Evolutionary conservation across 2,113 vertebrate species (phyloP).

Genomic region (western clawed frog (Xenopus tropicalis)): DNA sequence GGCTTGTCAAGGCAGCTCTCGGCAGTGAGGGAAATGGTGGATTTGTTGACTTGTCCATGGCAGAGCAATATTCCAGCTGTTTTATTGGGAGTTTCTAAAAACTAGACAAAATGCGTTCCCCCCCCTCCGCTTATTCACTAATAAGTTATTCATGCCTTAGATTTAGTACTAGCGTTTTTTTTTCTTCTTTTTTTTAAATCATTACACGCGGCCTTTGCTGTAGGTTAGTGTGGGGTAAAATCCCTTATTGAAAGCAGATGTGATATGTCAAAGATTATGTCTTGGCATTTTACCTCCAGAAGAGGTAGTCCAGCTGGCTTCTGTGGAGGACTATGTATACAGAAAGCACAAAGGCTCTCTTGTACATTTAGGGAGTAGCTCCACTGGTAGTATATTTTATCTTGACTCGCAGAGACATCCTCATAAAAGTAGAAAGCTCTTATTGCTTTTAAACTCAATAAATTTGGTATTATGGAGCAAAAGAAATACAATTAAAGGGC

Average conservation of each 20-base stretch:
- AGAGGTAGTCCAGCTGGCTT: slow-evolving; percentile 57
- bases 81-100: slow-evolving; percentile 70
- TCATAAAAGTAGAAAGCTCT: slow-evolving; percentile 17
- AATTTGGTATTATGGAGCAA: not conserved
- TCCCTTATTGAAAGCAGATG: slow-evolving; percentile 56
- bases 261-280: slow-evolving; percentile 54
- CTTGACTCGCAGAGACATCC: slow-evolving; percentile 49
- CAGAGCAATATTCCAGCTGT: slow-evolving; percentile 66
- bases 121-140: slow-evolving; percentile 57
- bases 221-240: slow-evolving; percentile 56
- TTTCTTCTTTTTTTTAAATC: slow-evolving; percentile 53
- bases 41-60: slow-evolving; percentile 68
- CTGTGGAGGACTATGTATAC: slow-evolving; percentile 47
- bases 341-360: slow-evolving; percentile 49
- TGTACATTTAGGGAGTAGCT: slow-evolving; percentile 51
- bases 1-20: slow-evolving; percentile 62
- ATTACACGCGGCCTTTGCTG: slow-evolving; percentile 56
- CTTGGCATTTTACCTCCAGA: slow-evolving; percentile 60
- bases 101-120: slow-evolving; percentile 63
- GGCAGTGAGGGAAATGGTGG: slow-evolving; percentile 67
- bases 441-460: slow-evolving; percentile 9
- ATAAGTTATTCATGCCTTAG: slow-evolving; percentile 60
- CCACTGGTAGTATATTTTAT: slow-evolving; percentile 56
- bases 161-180: slow-evolving; percentile 59
- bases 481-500: not conserved